Base-by-base conservation (phyloP, 2,888 invertebrate species). In the Teinopalpus imperialis region DNA sequence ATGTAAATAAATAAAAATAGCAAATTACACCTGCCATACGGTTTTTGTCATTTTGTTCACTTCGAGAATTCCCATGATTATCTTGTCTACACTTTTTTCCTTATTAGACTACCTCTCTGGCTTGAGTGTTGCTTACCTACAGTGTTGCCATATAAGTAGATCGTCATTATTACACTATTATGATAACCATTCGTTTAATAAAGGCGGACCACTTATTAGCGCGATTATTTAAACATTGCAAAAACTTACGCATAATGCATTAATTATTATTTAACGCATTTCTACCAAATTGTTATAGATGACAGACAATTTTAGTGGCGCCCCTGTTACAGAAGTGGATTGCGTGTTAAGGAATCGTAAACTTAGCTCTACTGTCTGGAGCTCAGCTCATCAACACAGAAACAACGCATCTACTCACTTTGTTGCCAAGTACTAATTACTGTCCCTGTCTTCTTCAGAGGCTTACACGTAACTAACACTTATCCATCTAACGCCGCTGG, bases 401-500 rank as follows among this genome's bases (percentile, higher is more conserved):
- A 81, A 77, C 75, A 70, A 72, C 70, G 73, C 68, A 54, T 61
- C 56, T 57, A 59, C 53, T 59, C 56, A 59, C 56, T 69, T 66
- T 63, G 61, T 69, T 63, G 29, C 59, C 63, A 72, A 64, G 69
- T 74, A 60, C 66, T 71, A 74, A 77, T 78, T 78, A 73, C 61
- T 48, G 52, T 51, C 56, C 53, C 59, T 51, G 53, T 59, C 61
- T 62, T 60, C 61, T 53, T 27, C 21, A 16, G 23, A 46, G 3
- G 13, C 29, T 40, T 12, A 41, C 46, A 30, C 21, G 16, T 27
- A 23, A 27, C n/a, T n/a, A n/a, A n/a, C n/a, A n/a, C n/a, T n/a
- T n/a, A n/a, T 41, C 35, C 4, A 16, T 41, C 35, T 56, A 59
- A 62, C 59, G 63, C 61, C 59, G 74, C 76, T 78, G 75, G 73